Evolutionary conservation across 2,888 invertebrate species (phyloP), one percentile per base, ranked within the genome.

Genomic region (Agrotis segetum): DNA sequence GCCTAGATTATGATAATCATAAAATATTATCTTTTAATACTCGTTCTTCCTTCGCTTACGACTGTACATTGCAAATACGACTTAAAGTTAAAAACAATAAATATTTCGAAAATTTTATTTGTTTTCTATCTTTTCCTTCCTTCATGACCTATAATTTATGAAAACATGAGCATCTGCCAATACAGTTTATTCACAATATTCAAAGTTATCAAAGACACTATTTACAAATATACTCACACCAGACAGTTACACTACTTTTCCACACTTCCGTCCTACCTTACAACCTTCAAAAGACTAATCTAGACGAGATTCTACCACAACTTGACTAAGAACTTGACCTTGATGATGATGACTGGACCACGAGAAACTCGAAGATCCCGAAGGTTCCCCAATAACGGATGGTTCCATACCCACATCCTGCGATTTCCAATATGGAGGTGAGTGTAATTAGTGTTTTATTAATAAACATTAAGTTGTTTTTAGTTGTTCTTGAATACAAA

Each of bases 41-140:
- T 94, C 91, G 90, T 88, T 88, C 86, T 90, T 90, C 84, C 88
- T 88, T 90, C 85, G 95, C 94, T 95, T 95, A 86, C 85, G 90
- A 91, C 88, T 95, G 95, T 96, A 95, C 92, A 96, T 95, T 94
- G 95, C 93, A 92, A 93, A 94, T 91, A 95, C 93, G 93, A 95
- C 92, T 93, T 93, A 93, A 92, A 92, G 88, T 92, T 91, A 90
- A 93, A 65, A 91, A 90, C 87, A 94, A 92, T 94, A 94, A 95
- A 92, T 87, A 83, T 88, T 86, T 88, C 83, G 74, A 84, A 88
- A 89, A 65, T 13, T 59, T 0, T 17, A 60, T 40, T 71, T 50
- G 14, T 44, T 74, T 69, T 76, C 17, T 56, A 21, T 70, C 76
- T 49, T 2, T 17, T 67, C 3, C 17, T 46, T 47, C 60, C 60